A percentile compares a stretch with the other conserved stretches of the same genome.
Evolutionary conservation across 2,113 vertebrate genomes (phyloP).

Genomic region (Hemicordylus capensis): DNA sequence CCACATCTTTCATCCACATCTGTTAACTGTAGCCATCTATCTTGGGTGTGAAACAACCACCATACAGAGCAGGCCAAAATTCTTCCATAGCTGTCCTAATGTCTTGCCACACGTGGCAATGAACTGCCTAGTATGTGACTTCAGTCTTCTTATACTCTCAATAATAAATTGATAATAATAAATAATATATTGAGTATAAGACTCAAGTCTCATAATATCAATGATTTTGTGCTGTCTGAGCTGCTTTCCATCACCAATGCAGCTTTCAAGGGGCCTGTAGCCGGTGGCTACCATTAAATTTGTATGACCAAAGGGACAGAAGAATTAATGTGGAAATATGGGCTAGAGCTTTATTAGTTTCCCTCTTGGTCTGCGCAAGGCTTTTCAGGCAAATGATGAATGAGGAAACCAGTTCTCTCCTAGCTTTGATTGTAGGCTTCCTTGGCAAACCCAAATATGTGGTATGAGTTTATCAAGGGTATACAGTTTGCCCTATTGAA

Average conservation of each 20-base stretch:
- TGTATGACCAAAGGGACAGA: neutral
- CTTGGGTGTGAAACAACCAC: neutral
- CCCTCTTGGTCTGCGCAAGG: neutral
- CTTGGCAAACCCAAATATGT: neutral
- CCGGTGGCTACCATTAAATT: fast-evolving
- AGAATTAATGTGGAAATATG: neutral
- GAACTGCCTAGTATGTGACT: neutral
- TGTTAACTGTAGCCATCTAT: neutral
- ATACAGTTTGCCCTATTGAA: neutral
- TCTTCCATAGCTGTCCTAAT: neutral
- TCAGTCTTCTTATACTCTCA: neutral
- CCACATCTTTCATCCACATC: too few relatives aligned
- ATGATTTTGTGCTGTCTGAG: neutral
- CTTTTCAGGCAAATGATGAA: neutral
- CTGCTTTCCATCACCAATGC: neutral
- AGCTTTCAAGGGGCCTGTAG: neutral
- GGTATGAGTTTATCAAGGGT: neutral
- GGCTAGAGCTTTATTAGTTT: neutral
- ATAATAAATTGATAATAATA: too few relatives aligned
- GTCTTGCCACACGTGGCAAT: neutral
- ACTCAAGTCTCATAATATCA: neutral
- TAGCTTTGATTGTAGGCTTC: neutral
- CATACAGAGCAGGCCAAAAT: neutral
- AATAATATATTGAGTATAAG: too few relatives aligned
- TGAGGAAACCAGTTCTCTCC: neutral